These are phyloP conservation scores for Drosophila azteca DNA, from an alignment of 1,140 invertebrate species.

Conservation along the genomic window DNA sequence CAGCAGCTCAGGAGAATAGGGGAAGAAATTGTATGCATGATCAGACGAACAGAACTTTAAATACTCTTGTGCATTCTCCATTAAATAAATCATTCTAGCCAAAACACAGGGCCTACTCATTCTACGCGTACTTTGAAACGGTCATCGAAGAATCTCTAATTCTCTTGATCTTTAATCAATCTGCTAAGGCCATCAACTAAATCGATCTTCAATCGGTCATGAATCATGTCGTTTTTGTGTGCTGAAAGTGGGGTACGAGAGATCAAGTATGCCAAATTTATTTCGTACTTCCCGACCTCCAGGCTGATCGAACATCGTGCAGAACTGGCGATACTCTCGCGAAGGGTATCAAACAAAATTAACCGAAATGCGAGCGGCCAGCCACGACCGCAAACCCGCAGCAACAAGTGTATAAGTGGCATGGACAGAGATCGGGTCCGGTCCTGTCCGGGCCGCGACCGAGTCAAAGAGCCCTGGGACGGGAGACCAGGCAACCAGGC, in stretches of 20 bases:
- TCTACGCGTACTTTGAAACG: too few relatives aligned
- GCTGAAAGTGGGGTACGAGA: too few relatives aligned
- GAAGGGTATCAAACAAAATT: slow-evolving; percentile 58
- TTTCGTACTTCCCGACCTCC: background rate
- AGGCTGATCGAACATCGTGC: background rate
- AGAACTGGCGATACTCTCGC: background rate
- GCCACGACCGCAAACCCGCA: slow-evolving; percentile 76
- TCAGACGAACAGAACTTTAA: background rate
- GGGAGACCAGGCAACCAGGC: slow-evolving; percentile 3
- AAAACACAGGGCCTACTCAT: too few relatives aligned
- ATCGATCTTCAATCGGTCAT: too few relatives aligned
- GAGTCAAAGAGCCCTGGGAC: slow-evolving; percentile 18
- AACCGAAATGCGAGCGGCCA: slow-evolving; percentile 71
- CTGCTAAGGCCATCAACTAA: too few relatives aligned
- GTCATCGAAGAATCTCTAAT: too few relatives aligned
- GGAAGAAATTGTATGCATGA: slow-evolving; percentile 6
- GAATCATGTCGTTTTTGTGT: too few relatives aligned
- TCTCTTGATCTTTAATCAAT: too few relatives aligned
- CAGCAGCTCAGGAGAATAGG: slow-evolving; percentile 1
- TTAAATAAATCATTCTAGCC: too few relatives aligned
- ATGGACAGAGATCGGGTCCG: slow-evolving; percentile 17
- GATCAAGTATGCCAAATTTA: background rate
- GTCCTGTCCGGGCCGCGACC: background rate
- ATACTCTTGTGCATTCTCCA: slow-evolving; percentile 21
- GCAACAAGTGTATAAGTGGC: slow-evolving; percentile 83